These are phyloP conservation scores for Entomobrya multifasciata DNA, from an alignment of 2,888 invertebrate species.

Conservation along the genomic window DNA sequence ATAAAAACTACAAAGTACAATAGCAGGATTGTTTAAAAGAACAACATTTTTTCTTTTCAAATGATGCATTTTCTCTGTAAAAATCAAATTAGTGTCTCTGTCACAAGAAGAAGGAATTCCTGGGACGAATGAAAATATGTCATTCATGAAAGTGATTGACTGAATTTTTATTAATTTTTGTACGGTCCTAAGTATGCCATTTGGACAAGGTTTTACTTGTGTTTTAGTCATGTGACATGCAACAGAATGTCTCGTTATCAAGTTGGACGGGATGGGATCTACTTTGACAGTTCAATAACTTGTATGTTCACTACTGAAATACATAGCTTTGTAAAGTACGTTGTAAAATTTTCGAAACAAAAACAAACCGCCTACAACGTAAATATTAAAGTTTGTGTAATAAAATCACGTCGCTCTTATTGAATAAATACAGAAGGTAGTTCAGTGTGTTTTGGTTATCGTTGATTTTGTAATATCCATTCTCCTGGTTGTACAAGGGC, in stretches of 20 bases:
- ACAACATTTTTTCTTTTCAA: too few species aligned
- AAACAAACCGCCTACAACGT: not conserved
- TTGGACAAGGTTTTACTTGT: slow-evolving; percentile 7
- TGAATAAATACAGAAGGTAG: too few species aligned
- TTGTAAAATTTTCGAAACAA: not conserved
- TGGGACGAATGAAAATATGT: too few species aligned
- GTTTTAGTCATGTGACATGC: slow-evolving; percentile 35
- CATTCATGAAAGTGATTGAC: not conserved
- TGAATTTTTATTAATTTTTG: slow-evolving; percentile 20
- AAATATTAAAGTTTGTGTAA: slow-evolving; percentile 53
- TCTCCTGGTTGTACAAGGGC: too few species aligned
- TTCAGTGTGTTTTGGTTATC: too few species aligned
- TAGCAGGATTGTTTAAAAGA: too few species aligned
- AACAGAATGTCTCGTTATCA: slow-evolving; percentile 16
- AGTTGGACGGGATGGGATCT: slow-evolving; percentile 7
- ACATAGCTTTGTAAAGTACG: not conserved
- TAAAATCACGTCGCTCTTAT: slow-evolving; percentile 49
- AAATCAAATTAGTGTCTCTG: not conserved
- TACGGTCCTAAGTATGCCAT: not conserved
- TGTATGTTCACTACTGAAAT: not conserved
- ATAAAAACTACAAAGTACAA: too few species aligned
- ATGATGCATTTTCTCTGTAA: too few species aligned
- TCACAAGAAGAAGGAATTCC: too few species aligned
- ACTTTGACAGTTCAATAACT: slow-evolving; percentile 17
- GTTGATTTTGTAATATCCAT: too few species aligned